Evolutionary conservation across 2,113 vertebrate genomes (phyloP), one percentile per base, ranked within the genome.

Genomic region (Vulpes vulpes): DNA sequence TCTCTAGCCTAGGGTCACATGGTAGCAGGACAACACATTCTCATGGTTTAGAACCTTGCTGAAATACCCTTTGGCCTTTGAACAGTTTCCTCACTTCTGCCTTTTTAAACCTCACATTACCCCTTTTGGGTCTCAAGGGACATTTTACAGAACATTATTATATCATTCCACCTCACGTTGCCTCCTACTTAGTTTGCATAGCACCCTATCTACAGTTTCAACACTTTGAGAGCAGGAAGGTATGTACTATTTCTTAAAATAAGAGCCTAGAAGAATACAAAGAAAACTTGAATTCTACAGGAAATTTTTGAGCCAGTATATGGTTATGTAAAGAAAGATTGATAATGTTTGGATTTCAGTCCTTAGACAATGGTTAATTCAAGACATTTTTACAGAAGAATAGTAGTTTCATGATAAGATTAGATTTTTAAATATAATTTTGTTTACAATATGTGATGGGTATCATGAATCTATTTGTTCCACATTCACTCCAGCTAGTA

Each of bases 391-490:
- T 11, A 9, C 51, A 82, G 32, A 85, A 69, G 10, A 35, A 38
- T 65, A 74, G 19, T 55, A 20, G 5, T 71, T 89, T 43, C 27
- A 38, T 78, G 80, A 53, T 69, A 38, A 91, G 43, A 78, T 90
- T 76, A 38, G 35, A 5, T n/a, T 92, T 59, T 65, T 51, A 86
- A 80, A 73, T 81, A 43, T 38, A 60, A 73, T 60, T 81, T 80
- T 87, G 14, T 55, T 83, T 53, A 19, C 8, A 30, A n/a, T 57
- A 64, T n/a, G 11, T 82, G 17, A 73, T 53, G 12, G n/a, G 12
- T 69, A 30, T 65, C 79, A 10, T 89, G 64, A 80, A 76, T 88
- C 80, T 65, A 30, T 69, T 85, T 92, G 57, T 59, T 81, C 11
- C 84, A 43, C 17, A 80, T 2, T 65, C 12, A 85, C 25, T 73